These are phyloP conservation scores for Platorchestia sp. DNA, from an alignment of 1,140 invertebrate species.

Conservation along the genomic window DNA sequence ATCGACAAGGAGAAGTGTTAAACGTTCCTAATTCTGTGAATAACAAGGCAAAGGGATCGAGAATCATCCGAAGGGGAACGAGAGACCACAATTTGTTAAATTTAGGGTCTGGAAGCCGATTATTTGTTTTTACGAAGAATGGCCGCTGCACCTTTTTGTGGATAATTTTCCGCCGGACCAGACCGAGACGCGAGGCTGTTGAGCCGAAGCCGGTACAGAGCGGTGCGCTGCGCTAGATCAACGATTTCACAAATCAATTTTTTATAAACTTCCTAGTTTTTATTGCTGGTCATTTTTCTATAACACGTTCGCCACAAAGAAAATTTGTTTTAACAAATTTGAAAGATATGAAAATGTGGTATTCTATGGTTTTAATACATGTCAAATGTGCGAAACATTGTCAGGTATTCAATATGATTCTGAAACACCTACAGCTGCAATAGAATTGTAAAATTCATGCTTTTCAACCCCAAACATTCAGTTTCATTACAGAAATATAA, in stretches of 20 bases:
- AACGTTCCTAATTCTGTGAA: constrained; percentile 47
- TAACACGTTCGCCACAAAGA: not conserved
- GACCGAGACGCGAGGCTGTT: not conserved
- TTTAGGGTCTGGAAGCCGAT: not conserved
- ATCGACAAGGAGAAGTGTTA: constrained; percentile 54
- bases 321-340: not conserved
- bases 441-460: too few species aligned
- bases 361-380: not conserved
- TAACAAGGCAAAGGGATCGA: constrained; percentile 16
- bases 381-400: not conserved
- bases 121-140: constrained; percentile 24
- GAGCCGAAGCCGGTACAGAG: not conserved
- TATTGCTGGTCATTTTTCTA: not conserved
- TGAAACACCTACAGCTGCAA: too few species aligned
- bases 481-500: too few species aligned
- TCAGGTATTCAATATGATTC: not conserved
- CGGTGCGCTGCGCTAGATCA: not conserved
- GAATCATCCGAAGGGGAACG: not conserved
- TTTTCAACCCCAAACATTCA: too few species aligned
- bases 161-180: not conserved
- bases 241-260: not conserved
- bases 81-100: constrained; percentile 5
- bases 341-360: not conserved
- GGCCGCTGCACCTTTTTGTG: not conserved
- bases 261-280: not conserved